Percentiles rank a stretch among this genome's conserved stretches.
Evolutionary conservation across 2,888 invertebrate species (phyloP).

Genomic region (Leptopilina myrica): DNA sequence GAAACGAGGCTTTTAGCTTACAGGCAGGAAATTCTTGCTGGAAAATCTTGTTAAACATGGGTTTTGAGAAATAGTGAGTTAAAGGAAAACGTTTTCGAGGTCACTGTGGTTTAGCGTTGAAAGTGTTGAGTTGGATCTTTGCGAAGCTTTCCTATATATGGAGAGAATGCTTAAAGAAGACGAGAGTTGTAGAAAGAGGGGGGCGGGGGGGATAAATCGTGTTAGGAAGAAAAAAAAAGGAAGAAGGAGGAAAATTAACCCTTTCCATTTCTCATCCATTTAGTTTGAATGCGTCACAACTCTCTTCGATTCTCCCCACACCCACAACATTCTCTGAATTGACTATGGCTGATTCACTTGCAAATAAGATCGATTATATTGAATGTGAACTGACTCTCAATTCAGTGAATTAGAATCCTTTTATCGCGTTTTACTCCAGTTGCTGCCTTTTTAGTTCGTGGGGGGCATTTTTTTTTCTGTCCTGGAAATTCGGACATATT

Average conservation of each 20-base stretch:
- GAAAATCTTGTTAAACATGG: not conserved
- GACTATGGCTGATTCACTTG: slow-evolving; percentile 63
- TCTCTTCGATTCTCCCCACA: not conserved
- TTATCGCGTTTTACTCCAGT: slow-evolving; percentile 6
- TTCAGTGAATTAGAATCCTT: slow-evolving; percentile 55
- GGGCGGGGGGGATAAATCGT: slow-evolving; percentile 49
- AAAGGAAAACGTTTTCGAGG: slow-evolving; percentile 29
- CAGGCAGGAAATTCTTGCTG: not conserved
- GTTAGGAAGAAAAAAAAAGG: slow-evolving; percentile 43
- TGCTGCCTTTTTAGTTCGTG: not conserved
- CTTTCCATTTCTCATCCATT: slow-evolving; percentile 50
- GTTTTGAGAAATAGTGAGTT: not conserved
- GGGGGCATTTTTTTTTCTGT: too few relatives aligned
- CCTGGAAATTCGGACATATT: too few relatives aligned
- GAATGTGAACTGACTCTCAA: slow-evolving; percentile 64
- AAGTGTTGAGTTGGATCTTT: slow-evolving; percentile 7
- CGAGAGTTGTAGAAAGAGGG: slow-evolving; percentile 42
- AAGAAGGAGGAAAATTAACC: slow-evolving; percentile 49
- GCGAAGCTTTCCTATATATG: not conserved
- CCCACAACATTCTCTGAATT: not conserved
- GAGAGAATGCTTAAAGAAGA: not conserved
- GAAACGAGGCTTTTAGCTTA: slow-evolving; percentile 9
- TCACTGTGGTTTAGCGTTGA: not conserved
- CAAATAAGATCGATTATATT: slow-evolving; percentile 71
- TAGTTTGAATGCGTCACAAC: slow-evolving; percentile 48